A percentile compares a stretch with the other conserved stretches of the same genome.
Evolutionary conservation across 2,797 vertebrate genomes (phyloP).

Genomic region (Sebastes trivittatus): DNA sequence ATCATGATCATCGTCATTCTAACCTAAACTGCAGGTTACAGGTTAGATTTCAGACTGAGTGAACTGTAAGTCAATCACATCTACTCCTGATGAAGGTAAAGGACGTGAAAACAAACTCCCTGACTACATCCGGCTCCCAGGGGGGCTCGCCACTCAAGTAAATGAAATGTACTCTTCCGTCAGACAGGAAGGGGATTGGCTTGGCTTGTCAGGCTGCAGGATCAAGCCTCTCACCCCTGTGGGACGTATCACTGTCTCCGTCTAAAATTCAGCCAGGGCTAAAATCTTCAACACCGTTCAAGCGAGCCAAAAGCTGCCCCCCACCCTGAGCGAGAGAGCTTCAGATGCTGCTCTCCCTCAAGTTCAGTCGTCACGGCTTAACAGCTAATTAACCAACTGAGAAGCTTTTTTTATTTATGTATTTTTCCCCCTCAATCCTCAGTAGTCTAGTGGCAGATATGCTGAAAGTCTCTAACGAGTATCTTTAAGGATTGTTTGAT

Average conservation of each 20-base stretch:
- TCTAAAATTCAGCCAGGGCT: conserved; percentile 8
- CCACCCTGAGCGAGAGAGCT: neutral
- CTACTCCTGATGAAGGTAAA: conserved; percentile 4
- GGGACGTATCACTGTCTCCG: conserved; percentile 14
- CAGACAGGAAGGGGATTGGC: conserved; percentile 9
- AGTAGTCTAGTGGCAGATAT: neutral
- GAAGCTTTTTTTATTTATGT: neutral
- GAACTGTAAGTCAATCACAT: neutral
- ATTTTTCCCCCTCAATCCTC: neutral
- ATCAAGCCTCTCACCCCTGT: conserved; percentile 15
- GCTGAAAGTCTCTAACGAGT: neutral
- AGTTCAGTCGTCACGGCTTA: neutral
- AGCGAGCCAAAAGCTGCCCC: neutral
- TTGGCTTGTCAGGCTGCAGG: conserved; percentile 26
- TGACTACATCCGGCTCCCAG: conserved; percentile 6
- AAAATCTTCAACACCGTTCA: conserved; percentile 27
- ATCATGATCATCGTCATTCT: neutral
- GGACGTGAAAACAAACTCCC: conserved; percentile 9
- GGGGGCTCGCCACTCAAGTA: conserved; percentile 20
- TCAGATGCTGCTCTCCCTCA: neutral
- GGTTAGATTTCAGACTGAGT: neutral
- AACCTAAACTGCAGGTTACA: neutral
- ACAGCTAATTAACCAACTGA: conserved; percentile 15
- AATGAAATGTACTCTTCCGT: conserved; percentile 44
- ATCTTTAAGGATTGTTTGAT: neutral